A percentile compares a stretch with the other conserved stretches of the same genome.
These are phyloP conservation scores for Scolopax mira DNA, from an alignment of 2,113 vertebrate genomes.

Conservation along the genomic window DNA sequence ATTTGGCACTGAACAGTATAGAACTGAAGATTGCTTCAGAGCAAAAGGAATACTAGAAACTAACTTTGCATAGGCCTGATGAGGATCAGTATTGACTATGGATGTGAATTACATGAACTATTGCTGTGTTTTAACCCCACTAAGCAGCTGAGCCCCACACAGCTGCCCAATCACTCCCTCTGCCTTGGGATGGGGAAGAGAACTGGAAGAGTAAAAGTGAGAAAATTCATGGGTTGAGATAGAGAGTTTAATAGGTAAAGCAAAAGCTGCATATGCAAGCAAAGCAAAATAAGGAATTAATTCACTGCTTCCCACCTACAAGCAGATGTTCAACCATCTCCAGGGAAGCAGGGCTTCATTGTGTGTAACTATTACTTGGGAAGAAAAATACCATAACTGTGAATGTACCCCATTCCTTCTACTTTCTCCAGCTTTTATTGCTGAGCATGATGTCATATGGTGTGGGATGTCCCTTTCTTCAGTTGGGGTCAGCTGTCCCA, in stretches of 20 bases:
- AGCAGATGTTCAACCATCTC: neutral
- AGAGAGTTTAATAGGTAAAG: neutral
- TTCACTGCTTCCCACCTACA: neutral
- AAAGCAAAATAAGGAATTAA: neutral
- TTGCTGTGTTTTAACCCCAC: neutral
- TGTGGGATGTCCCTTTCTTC: neutral
- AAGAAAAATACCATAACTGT: neutral
- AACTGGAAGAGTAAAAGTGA: neutral
- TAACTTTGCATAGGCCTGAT: neutral
- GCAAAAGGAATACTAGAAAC: neutral
- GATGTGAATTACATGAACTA: neutral
- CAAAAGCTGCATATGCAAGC: rapidly evolving
- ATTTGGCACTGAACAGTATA: neutral
- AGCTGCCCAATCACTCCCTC: rapidly evolving
- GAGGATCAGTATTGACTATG: neutral
- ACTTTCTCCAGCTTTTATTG: neutral
- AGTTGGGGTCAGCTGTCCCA: neutral
- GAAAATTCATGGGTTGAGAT: neutral
- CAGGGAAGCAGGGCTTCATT: neutral
- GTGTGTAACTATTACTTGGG: rapidly evolving
- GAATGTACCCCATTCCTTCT: rapidly evolving
- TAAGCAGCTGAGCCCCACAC: neutral
- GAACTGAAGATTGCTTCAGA: neutral
- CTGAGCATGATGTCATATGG: rapidly evolving
- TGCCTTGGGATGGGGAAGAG: neutral